Percentiles rank a stretch among this genome's conserved stretches.
These are phyloP conservation scores for Eilema sororculum DNA, from an alignment of 2,888 invertebrate genomes.

Conservation along the genomic window DNA sequence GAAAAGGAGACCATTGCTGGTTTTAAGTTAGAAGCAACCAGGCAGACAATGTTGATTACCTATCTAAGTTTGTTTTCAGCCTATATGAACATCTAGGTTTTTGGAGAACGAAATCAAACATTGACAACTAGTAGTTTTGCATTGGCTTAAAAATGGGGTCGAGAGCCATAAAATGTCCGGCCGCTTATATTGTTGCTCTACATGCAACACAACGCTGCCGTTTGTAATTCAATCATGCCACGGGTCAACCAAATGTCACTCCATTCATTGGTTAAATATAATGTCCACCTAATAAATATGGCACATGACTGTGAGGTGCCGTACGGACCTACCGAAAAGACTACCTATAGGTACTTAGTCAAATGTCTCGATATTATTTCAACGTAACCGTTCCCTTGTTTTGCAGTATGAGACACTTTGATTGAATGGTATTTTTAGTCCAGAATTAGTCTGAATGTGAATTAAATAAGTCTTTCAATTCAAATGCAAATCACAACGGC, in stretches of 20 bases:
- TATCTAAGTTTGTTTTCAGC: neutral
- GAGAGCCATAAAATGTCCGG: neutral
- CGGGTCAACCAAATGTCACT: conserved; percentile 28
- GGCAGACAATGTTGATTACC: no score
- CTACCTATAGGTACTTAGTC: neutral
- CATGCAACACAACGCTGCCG: conserved; percentile 3
- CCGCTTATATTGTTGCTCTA: neutral
- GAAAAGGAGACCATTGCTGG: no score
- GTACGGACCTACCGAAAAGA: neutral
- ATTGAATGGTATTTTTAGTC: neutral
- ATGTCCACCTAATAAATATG: conserved; percentile 12
- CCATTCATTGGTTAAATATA: conserved; percentile 20
- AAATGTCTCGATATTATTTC: conserved; percentile 2
- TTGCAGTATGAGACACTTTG: neutral
- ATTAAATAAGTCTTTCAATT: conserved; percentile 2
- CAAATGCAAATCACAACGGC: neutral
- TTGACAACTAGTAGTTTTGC: neutral
- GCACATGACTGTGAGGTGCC: neutral
- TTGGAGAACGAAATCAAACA: neutral
- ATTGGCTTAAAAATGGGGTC: conserved; percentile 3
- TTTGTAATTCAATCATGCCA: conserved; percentile 23
- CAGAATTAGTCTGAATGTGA: conserved; percentile 2
- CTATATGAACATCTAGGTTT: neutral
- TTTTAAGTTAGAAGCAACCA: no score
- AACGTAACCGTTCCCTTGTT: neutral